Evolutionary conservation across 2,113 vertebrate genomes (phyloP).

Genomic region (Grantiella picta): DNA sequence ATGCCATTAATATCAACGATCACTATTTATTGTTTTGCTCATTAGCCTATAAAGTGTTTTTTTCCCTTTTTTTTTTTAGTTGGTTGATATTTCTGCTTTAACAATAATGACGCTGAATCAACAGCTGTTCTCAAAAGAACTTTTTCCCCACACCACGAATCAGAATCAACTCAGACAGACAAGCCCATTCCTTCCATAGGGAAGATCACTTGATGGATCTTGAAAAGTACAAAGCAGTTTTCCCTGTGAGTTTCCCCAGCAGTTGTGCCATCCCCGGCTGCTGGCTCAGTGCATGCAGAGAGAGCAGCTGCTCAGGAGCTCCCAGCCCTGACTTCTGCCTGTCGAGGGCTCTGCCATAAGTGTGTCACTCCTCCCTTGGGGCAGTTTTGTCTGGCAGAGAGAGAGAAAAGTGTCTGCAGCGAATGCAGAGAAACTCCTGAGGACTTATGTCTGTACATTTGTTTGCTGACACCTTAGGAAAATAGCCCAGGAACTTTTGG

Average conservation of each 20-base stretch:
- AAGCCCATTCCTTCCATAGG: neutral
- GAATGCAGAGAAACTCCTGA: neutral
- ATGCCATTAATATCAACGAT: neutral
- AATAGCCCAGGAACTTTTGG: conserved; percentile 23
- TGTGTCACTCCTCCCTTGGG: conserved; percentile 53
- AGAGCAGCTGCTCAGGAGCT: conserved; percentile 37
- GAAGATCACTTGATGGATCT: neutral
- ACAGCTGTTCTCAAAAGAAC: neutral
- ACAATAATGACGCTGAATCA: neutral
- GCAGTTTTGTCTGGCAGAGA: conserved; percentile 13
- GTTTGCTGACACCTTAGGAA: conserved; percentile 39
- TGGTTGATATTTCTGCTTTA: neutral
- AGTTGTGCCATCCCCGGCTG: neutral
- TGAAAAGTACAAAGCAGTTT: neutral
- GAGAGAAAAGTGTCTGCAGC: neutral
- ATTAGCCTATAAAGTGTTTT: neutral
- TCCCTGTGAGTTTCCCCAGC: neutral
- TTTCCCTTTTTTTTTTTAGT: neutral
- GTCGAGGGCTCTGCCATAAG: neutral
- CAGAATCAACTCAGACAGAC: neutral
- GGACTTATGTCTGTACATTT: neutral
- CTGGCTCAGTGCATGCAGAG: neutral
- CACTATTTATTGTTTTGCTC: neutral
- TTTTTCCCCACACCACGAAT: neutral
- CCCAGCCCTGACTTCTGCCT: neutral